Evolutionary conservation across 1,140 invertebrate species (phyloP).

Genomic region (Drosophila ambigua): DNA sequence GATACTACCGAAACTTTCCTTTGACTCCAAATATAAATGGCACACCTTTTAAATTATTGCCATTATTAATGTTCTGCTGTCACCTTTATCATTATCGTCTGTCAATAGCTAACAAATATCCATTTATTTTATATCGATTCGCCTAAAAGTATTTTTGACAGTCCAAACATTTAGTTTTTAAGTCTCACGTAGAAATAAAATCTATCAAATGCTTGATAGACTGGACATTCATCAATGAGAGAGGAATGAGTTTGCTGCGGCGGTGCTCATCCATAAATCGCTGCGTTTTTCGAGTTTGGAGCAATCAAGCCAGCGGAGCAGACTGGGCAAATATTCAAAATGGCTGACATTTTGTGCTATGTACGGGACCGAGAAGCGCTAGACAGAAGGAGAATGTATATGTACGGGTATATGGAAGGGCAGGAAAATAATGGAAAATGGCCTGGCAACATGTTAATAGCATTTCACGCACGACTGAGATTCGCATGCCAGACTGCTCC

Average conservation of each 20-base stretch:
- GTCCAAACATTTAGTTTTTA: background rate
- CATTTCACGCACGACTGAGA: conserved; percentile 74
- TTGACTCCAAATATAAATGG: background rate
- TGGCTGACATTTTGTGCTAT: conserved; percentile 61
- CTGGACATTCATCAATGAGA: conserved; percentile 29
- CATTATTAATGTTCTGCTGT: background rate
- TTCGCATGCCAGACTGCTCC: conserved; percentile 48
- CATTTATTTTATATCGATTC: background rate
- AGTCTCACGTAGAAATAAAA: conserved; percentile 25
- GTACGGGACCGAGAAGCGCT: no score
- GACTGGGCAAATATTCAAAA: conserved; percentile 76
- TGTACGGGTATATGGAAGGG: conserved; percentile 12
- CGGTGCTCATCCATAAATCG: conserved; percentile 41
- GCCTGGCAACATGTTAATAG: conserved; percentile 76
- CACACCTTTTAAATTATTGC: background rate
- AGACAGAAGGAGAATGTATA: conserved; percentile 8
- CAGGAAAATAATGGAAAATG: conserved; percentile 60
- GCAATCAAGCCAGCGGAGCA: conserved; percentile 17
- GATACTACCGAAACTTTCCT: no score
- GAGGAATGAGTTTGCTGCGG: background rate
- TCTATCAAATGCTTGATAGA: conserved; percentile 27
- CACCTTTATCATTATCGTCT: background rate
- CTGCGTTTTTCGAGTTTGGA: conserved; percentile 16
- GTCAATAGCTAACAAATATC: background rate
- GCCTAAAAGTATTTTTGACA: no score